Percentiles rank a stretch among this genome's conserved stretches.
These are phyloP conservation scores for Gambusia yucatana DNA, from an alignment of 2,797 vertebrate genomes.

Conservation along the genomic window DNA sequence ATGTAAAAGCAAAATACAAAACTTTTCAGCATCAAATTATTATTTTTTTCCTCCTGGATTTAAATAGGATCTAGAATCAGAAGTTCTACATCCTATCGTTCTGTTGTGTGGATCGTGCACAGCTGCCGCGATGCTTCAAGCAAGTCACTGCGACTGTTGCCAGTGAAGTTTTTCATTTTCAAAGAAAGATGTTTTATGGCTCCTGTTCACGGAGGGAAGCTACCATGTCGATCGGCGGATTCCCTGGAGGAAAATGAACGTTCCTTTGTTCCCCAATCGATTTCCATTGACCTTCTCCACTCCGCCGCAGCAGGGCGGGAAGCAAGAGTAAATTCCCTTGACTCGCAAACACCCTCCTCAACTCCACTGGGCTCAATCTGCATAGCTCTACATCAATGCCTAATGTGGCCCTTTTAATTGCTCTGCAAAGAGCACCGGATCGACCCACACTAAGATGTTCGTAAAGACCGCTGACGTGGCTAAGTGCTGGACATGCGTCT, in stretches of 20 bases:
- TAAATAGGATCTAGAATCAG: neutral
- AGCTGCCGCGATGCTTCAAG: neutral
- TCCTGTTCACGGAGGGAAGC: neutral
- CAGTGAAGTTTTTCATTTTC: neutral
- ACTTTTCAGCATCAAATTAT: neutral
- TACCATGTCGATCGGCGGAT: neutral
- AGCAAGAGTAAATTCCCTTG: constrained; percentile 40
- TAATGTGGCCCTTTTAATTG: constrained; percentile 68
- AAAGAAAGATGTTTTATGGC: neutral
- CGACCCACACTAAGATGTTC: constrained; percentile 54
- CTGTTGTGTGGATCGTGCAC: neutral
- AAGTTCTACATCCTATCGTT: neutral
- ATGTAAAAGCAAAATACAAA: neutral
- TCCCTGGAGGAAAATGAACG: constrained; percentile 20
- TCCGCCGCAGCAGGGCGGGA: constrained; percentile 30
- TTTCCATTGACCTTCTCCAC: constrained; percentile 23
- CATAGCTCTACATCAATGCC: constrained; percentile 43
- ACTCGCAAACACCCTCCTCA: constrained; percentile 43
- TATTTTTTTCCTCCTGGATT: neutral
- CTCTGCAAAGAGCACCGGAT: constrained; percentile 69
- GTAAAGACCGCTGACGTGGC: constrained; percentile 39
- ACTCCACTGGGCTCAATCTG: constrained; percentile 62
- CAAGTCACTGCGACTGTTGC: neutral
- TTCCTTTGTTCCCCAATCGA: constrained; percentile 56
- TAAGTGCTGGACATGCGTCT: constrained; percentile 62